phyloP scores from a whole-genome alignment of 2,797 vertebrate genomes.

The Schizopygopsis malacanthus region DNA sequence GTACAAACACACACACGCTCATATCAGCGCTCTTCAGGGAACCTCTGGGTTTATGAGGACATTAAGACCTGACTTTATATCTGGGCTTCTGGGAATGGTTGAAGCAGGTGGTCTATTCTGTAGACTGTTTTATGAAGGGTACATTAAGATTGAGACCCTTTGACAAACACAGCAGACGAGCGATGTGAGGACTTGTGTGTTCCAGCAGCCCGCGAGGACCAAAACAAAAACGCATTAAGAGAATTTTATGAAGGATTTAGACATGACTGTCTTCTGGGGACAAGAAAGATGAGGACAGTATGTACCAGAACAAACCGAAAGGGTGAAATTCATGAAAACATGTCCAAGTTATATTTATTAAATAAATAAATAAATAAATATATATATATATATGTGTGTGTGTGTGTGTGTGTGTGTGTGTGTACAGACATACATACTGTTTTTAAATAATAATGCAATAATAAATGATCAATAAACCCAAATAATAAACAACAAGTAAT shows the following conservation, averaged over 20 bases:
- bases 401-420: too few species aligned
- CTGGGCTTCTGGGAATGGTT: constrained; percentile 21
- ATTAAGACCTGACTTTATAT: constrained; percentile 43
- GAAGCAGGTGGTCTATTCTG: constrained; percentile 32
- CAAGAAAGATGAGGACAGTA: not conserved
- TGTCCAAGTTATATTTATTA: not conserved
- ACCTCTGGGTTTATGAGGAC: constrained; percentile 44
- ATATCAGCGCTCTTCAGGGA: constrained; percentile 42
- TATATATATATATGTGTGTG: too few species aligned
- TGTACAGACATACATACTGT: too few species aligned
- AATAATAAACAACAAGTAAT: too few species aligned
- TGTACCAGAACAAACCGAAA: not conserved
- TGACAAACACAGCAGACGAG: constrained; percentile 27
- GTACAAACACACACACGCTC: constrained; percentile 33
- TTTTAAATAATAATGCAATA: not conserved
- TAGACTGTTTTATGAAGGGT: constrained; percentile 24
- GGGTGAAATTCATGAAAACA: not conserved
- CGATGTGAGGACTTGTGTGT: not conserved
- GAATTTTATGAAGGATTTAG: constrained; percentile 31
- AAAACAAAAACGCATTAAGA: constrained; percentile 19
- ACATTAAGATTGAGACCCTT: constrained; percentile 30
- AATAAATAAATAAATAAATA: too few species aligned
- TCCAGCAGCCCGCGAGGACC: constrained; percentile 2
- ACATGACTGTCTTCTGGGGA: constrained; percentile 11
- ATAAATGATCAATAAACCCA: not conserved